These are phyloP conservation scores for Mormyrops attenuatus DNA, from an alignment of 2,797 vertebrate genomes.

Conservation along the genomic window DNA sequence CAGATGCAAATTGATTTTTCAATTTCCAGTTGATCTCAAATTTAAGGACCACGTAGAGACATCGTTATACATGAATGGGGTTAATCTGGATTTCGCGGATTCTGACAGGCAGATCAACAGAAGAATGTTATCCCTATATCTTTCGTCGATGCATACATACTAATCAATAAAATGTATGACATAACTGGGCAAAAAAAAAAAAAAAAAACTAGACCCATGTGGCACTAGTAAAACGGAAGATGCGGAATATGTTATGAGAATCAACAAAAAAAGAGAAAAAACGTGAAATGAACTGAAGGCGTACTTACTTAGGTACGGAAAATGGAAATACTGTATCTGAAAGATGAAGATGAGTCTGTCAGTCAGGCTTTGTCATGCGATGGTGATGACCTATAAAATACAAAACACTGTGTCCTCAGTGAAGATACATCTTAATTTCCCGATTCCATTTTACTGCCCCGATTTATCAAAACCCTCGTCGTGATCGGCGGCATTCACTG, in stretches of 20 bases:
- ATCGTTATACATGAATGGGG: constrained; percentile 2
- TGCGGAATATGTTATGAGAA: constrained; percentile 7
- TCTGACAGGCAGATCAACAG: not conserved
- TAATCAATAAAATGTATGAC: constrained; percentile 18
- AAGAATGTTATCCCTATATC: not conserved
- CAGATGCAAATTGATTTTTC: constrained; percentile 7
- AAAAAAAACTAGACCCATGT: not conserved
- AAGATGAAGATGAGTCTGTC: constrained; percentile 81
- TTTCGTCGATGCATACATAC: not conserved
- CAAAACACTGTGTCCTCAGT: constrained; percentile 79
- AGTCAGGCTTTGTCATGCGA: constrained; percentile 88
- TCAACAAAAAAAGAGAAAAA: constrained; percentile 21
- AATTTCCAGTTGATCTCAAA: constrained; percentile 4
- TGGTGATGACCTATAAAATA: constrained; percentile 95
- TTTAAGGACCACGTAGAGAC: not conserved
- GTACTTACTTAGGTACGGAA: constrained; percentile 87
- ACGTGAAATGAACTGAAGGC: constrained; percentile 55
- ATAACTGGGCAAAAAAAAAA: not conserved
- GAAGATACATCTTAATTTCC: constrained; percentile 47
- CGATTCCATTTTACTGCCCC: constrained; percentile 34
- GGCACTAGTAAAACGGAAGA: not conserved
- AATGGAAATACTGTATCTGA: constrained; percentile 79
- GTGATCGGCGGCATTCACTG: constrained; percentile 31
- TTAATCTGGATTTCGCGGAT: constrained; percentile 10
- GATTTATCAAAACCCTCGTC: constrained; percentile 38